Conservation (phyloP, 2,113 vertebrate genomes). For the Psettodes erumei region DNA sequence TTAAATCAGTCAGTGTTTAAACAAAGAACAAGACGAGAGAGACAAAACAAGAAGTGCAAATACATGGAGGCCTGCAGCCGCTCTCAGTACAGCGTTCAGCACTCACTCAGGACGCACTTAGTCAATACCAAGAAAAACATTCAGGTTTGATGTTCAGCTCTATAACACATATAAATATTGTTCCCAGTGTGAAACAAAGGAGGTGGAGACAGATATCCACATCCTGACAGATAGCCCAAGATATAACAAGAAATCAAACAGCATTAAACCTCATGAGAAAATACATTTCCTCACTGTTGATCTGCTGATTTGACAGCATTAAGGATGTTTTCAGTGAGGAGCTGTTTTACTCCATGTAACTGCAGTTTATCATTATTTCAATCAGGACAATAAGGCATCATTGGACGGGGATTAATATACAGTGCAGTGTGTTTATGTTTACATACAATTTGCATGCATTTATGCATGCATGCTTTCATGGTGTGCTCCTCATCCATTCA, state of each 20-base stretch:
- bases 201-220: neutral
- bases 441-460: conserved; percentile 10
- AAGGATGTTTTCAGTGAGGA: neutral
- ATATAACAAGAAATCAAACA: too few relatives aligned
- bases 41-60: neutral
- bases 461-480: neutral
- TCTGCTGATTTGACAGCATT: too few relatives aligned
- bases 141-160: neutral
- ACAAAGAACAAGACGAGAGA: neutral
- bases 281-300: too few relatives aligned
- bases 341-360: neutral
- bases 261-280: too few relatives aligned
- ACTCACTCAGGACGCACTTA: neutral
- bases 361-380: neutral
- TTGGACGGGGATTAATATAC: neutral
- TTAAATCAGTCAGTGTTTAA: neutral
- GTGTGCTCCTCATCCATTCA: conserved; percentile 20
- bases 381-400: neutral
- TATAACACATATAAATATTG: neutral
- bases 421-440: neutral
- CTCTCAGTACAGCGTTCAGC: neutral
- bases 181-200: neutral
- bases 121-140: neutral
- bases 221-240: too few relatives aligned
- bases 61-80: neutral